Evolutionary conservation across 1,140 invertebrate species (phyloP), one percentile per base, ranked within the genome.

Genomic region (Cydia strobilella): DNA sequence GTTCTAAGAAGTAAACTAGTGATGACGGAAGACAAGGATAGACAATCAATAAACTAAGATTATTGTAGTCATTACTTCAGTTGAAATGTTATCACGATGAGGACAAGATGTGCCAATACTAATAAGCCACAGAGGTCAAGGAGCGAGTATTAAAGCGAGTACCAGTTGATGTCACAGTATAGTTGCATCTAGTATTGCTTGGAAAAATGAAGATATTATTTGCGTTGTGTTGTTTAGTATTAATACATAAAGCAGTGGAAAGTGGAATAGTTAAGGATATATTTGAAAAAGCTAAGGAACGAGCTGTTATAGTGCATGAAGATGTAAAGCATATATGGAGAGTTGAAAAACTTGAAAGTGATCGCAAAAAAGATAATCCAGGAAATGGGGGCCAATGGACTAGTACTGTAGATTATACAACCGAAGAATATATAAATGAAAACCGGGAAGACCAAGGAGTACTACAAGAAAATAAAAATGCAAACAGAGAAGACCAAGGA

Each of bases 1-100:
- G 20, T 59, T 59, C 54, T 12, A 12, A 59, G 54, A 59, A 59
- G 54, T 12, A 23, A 59, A 23, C 54, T 59, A 59, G 54, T 59
- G 9, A 59, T 18, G 18, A 12, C 20, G 54, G 6, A 59, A 59
- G 10, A 59, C 18, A 59, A 59, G 54, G n/a, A 10, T 23, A 59
- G 54, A 59, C 9, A 59, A 59, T 59, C 54, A 23, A 23, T 59
- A 59, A 9, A 23, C 18, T 23, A 7, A 59, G 54, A 59, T 59
- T 20, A 23, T 20, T 23, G 7, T 12, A 59, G 54, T 59, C 54
- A 59, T 59, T 59, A 59, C 54, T 59, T 59, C 23, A 59, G 12
- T 59, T 59, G 20, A 59, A 23, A 59, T 23, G 54, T 59, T 59
- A 20, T 59, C 20, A 23, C 54, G 15, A 59, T 12, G 20, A 59